A percentile compares a stretch with the other conserved stretches of the same genome.
Evolutionary conservation across 2,113 vertebrate species (phyloP).

Genomic region (Dermatemys mawii): DNA sequence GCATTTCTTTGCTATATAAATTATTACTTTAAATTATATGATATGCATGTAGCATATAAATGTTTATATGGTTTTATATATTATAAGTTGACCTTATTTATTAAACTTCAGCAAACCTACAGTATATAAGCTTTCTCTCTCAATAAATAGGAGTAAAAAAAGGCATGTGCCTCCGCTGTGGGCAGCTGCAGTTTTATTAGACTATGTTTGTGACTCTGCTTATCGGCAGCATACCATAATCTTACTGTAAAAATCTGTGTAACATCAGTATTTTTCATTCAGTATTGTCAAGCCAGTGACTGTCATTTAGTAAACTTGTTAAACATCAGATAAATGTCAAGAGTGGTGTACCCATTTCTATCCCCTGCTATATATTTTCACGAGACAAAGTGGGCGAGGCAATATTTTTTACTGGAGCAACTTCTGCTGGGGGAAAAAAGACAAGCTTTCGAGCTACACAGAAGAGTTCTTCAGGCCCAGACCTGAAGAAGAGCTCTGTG

Average conservation of each 20-base stretch:
- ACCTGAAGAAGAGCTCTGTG: background rate
- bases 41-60: slow-evolving; percentile 99
- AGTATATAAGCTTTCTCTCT: slow-evolving; percentile 84
- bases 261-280: slow-evolving; percentile 81
- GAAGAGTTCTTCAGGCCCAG: background rate
- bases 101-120: slow-evolving; percentile 88
- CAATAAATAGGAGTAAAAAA: slow-evolving; percentile 80
- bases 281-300: slow-evolving; percentile 82
- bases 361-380: background rate
- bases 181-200: slow-evolving; percentile 71
- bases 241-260: slow-evolving; percentile 77
- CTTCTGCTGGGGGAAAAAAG: background rate
- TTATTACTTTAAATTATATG: slow-evolving; percentile 99
- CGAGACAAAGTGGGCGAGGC: background rate
- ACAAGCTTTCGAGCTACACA: background rate
- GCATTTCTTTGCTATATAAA: slow-evolving; percentile 89
- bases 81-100: slow-evolving; percentile 98
- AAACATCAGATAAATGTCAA: slow-evolving; percentile 73
- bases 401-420: background rate
- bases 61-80: slow-evolving; percentile 95
- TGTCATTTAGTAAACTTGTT: slow-evolving; percentile 80
- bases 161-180: slow-evolving; percentile 79
- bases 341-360: slow-evolving; percentile 77
- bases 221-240: slow-evolving; percentile 41
- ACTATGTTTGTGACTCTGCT: slow-evolving; percentile 71